Base-by-base conservation (phyloP, 2,797 vertebrate species). In the Hemibagrus guttatus region DNA sequence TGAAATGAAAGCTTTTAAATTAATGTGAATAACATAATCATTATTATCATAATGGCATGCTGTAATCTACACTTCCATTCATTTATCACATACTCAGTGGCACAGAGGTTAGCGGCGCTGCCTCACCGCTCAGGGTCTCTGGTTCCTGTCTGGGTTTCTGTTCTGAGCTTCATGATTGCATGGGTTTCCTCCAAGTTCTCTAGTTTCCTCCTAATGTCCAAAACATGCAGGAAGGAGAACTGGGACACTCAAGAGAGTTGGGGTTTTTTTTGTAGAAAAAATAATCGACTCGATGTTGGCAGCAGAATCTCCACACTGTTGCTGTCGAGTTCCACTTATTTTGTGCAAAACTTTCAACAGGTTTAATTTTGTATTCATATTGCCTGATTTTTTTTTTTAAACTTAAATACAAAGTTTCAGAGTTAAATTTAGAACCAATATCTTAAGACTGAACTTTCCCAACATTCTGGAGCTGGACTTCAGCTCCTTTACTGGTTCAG, bases 1-100 rank as follows among this genome's bases (percentile, higher is more conserved):
- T 5, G 54, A 58, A 58, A 58, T 39, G 23, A 80, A 61, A 80
- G 78, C 35, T 31, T 81, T 42, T 46, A 61, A 42, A 80, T 80
- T 56, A 58, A 52, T 58, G 75, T 35, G 52, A 78, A 78, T 58
- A 4, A 78, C 28, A 7, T 4, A 42, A 81, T 81, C 23, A 42
- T 63, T 26, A 63, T 81, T n/a, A 81, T 63, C 56, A 42, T 46
- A 16, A 26, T 3, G 0, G 21, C 56, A 61, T 16, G 28, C 35
- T 42, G 7, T 39, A 61, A 61, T 80, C 42, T 39, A 23, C 35
- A 80, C 26, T 13, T 42, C 26, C 78, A 26, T 39, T 61, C 56
- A 39, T 80, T 59, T 39, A 61, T 39, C 23, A 11, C 35, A 23
- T 31, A n/a, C 49, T 28, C 74, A 39, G 76, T 26, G 56, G 54